Conservation (phyloP, 2,797 vertebrate species). For the Otus scops region DNA sequence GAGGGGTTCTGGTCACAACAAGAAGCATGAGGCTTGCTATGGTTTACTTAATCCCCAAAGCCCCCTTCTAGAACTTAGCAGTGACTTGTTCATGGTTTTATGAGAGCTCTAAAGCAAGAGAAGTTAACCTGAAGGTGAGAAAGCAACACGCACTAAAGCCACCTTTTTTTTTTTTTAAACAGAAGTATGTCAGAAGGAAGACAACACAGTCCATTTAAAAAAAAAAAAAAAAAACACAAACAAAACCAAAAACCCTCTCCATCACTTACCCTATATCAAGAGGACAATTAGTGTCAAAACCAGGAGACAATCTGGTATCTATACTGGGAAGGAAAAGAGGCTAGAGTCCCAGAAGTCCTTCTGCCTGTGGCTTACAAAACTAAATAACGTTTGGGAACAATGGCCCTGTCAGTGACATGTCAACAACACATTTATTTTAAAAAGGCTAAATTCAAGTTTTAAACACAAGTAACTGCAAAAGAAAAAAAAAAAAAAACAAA, state of each 20-base stretch:
- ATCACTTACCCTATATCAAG: constrained; percentile 18
- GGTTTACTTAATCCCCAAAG: not conserved
- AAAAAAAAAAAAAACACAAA: not conserved
- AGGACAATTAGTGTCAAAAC: constrained; percentile 27
- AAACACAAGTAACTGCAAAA: constrained; percentile 57
- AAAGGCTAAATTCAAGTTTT: constrained; percentile 57
- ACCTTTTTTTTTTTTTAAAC: not conserved
- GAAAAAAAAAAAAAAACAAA: not conserved
- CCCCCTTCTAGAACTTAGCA: not conserved
- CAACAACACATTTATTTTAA: constrained; percentile 49
- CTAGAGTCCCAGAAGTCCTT: constrained; percentile 8
- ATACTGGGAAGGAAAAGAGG: not conserved
- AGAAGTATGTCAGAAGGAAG: not conserved
- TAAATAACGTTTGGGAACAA: constrained; percentile 34
- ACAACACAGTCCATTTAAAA: not conserved
- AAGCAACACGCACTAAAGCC: not conserved
- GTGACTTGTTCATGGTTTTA: not conserved
- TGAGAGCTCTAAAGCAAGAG: not conserved
- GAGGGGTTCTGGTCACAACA: not conserved
- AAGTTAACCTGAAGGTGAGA: not conserved
- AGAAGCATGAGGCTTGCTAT: not conserved
- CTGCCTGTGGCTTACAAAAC: constrained; percentile 13
- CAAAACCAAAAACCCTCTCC: not conserved
- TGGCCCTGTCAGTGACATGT: not conserved
- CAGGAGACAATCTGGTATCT: constrained; percentile 22